A percentile compares a stretch with the other conserved stretches of the same genome.
phyloP scores from a whole-genome alignment of 2,797 vertebrate species.

The Squalus acanthias region DNA sequence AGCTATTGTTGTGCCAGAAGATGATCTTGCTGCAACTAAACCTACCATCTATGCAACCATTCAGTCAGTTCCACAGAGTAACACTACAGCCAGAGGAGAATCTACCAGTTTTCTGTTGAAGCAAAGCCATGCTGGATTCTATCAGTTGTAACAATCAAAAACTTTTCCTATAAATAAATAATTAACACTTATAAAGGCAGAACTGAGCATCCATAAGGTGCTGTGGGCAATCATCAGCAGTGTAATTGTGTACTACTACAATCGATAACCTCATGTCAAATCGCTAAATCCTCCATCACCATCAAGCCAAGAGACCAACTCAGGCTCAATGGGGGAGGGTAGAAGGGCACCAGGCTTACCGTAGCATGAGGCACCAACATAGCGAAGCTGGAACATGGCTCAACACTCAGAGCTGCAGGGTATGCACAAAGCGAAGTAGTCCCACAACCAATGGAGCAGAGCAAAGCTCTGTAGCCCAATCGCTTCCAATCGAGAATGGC shows the following conservation, averaged over 20 bases:
- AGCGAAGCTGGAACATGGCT: not conserved
- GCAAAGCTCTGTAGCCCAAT: not conserved
- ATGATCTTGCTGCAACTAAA: not conserved
- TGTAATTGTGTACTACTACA: not conserved
- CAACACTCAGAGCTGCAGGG: not conserved
- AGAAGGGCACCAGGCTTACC: not conserved
- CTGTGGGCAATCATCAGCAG: not conserved
- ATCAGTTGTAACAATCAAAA: not conserved
- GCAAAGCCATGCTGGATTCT: not conserved
- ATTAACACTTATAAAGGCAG: not conserved
- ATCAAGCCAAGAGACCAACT: not conserved
- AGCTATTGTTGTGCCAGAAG: not conserved
- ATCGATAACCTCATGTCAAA: not conserved
- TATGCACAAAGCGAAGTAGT: not conserved
- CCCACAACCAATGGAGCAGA: not conserved
- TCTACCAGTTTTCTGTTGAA: not conserved
- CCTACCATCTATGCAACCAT: not conserved
- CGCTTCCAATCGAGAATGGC: not conserved
- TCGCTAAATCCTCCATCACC: not conserved
- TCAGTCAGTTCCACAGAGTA: not conserved
- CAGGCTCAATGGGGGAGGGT: not conserved
- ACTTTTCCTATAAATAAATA: slow-evolving; percentile 8
- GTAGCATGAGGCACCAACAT: not conserved
- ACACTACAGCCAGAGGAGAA: not conserved
- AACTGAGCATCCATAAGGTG: not conserved